Evolutionary conservation across 1,140 invertebrate genomes (phyloP).

Genomic region (Eumaeus atala): DNA sequence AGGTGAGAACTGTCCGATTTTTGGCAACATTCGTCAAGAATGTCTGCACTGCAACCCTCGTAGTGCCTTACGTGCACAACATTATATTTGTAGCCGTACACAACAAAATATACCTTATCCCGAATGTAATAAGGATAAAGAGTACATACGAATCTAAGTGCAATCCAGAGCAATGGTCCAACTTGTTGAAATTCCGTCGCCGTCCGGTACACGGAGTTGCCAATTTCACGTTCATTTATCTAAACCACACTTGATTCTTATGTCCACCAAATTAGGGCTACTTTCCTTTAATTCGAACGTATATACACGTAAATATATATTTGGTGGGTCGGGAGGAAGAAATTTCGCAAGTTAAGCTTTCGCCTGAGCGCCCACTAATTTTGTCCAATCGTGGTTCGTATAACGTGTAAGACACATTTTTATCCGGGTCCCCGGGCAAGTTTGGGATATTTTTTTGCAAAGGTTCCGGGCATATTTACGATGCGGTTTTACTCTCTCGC

Average conservation of each 20-base stretch:
- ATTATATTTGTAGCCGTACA: slow-evolving; percentile 13
- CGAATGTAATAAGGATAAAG: slow-evolving; percentile 26
- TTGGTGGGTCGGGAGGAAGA: slow-evolving; percentile 43
- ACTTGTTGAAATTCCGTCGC: slow-evolving; percentile 69
- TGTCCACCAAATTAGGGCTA: slow-evolving; percentile 31
- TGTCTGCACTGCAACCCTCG: slow-evolving; percentile 46
- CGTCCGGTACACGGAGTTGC: slow-evolving; percentile 39
- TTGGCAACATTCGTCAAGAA: slow-evolving; percentile 67
- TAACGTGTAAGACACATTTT: slow-evolving; percentile 43
- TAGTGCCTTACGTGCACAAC: slow-evolving; percentile 34
- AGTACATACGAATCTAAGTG: slow-evolving; percentile 26
- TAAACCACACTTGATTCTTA: slow-evolving; percentile 32
- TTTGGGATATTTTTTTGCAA: slow-evolving; percentile 29
- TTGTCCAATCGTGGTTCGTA: slow-evolving; percentile 43
- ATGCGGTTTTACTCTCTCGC: slow-evolving; percentile 31
- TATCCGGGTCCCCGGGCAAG: slow-evolving; percentile 22
- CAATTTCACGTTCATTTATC: slow-evolving; percentile 40
- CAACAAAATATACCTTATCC: slow-evolving; percentile 41
- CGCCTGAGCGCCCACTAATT: slow-evolving; percentile 52
- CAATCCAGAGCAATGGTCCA: slow-evolving; percentile 44
- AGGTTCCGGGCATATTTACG: slow-evolving; percentile 35
- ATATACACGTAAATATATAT: slow-evolving; percentile 43
- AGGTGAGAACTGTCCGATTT: slow-evolving; percentile 64
- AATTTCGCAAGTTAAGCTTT: slow-evolving; percentile 66
- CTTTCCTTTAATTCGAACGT: slow-evolving; percentile 37